phyloP scores from a whole-genome alignment of 2,888 invertebrate genomes.

The Eumacrocentrus americanus region DNA sequence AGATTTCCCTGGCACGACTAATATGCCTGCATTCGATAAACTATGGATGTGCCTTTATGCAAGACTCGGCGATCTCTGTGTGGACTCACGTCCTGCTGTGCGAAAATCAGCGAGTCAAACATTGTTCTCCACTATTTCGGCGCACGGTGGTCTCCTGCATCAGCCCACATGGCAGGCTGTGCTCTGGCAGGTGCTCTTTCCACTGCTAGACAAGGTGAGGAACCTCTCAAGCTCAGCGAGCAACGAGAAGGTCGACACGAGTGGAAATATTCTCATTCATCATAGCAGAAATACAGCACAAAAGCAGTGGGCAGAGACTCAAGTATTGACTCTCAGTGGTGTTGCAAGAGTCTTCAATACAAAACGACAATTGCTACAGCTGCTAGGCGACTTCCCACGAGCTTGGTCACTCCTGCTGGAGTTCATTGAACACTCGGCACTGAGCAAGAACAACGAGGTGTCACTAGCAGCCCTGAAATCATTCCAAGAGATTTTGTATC shows the following conservation, averaged over 20 bases:
- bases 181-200: constrained; percentile 94
- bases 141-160: constrained; percentile 88
- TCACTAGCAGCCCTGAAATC: constrained; percentile 95
- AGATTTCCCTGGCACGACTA: constrained; percentile 81
- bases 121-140: constrained; percentile 94
- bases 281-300: constrained; percentile 98
- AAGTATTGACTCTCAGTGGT: constrained; percentile 86
- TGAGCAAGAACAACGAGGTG: constrained; percentile 93
- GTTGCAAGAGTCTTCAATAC: constrained; percentile 93
- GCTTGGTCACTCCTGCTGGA: constrained; percentile 94
- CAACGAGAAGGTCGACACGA: constrained; percentile 84
- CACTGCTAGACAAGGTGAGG: constrained; percentile 90
- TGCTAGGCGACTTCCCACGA: constrained; percentile 87
- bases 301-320: constrained; percentile 99
- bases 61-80: constrained; percentile 86
- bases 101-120: constrained; percentile 97
- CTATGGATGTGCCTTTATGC: constrained; percentile 96
- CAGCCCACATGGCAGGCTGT: constrained; percentile 93
- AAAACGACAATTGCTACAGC: constrained; percentile 81
- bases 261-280: constrained; percentile 94
- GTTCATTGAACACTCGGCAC: constrained; percentile 91
- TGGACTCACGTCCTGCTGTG: constrained; percentile 93
- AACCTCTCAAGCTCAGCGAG: constrained; percentile 74
- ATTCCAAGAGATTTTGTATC: constrained; percentile 91
- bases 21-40: constrained; percentile 88